Evolutionary conservation across 2,113 vertebrate genomes (phyloP).

Genomic region (Agelaius phoeniceus): DNA sequence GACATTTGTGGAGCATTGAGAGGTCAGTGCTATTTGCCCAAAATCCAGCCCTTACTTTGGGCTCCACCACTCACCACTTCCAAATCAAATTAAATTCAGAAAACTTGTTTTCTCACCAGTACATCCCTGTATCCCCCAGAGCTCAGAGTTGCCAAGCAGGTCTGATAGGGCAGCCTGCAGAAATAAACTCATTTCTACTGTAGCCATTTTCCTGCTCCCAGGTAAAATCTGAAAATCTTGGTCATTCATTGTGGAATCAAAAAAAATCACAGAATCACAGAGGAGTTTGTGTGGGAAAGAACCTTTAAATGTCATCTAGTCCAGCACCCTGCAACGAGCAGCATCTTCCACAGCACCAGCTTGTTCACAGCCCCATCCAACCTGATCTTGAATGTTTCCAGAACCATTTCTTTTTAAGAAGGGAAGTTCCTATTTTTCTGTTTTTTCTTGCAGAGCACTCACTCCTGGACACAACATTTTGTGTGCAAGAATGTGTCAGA

Average conservation of each 20-base stretch:
- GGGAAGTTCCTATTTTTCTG: not conserved
- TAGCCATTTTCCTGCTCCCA: not conserved
- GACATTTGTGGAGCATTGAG: rapidly evolving
- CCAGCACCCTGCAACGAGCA: not conserved
- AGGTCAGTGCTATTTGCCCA: rapidly evolving
- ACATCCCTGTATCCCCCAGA: not conserved
- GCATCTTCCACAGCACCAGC: not conserved
- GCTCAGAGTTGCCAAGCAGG: not conserved
- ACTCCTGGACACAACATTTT: not conserved
- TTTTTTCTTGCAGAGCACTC: not conserved
- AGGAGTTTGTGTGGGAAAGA: not conserved
- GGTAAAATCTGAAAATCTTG: not conserved
- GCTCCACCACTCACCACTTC: not conserved
- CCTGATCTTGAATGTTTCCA: not conserved
- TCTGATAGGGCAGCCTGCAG: not conserved
- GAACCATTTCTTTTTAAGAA: not conserved
- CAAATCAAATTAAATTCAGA: not conserved
- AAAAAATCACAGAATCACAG: not conserved
- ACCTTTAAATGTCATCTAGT: not conserved
- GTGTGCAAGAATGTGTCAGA: not conserved
- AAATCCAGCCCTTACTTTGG: not conserved
- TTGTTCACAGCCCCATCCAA: not conserved
- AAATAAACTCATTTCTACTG: not conserved
- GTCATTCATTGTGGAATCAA: not conserved
- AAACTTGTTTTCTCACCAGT: not conserved